phyloP scores from a whole-genome alignment of 2,797 vertebrate genomes.

The Threskiornis aethiopicus region DNA sequence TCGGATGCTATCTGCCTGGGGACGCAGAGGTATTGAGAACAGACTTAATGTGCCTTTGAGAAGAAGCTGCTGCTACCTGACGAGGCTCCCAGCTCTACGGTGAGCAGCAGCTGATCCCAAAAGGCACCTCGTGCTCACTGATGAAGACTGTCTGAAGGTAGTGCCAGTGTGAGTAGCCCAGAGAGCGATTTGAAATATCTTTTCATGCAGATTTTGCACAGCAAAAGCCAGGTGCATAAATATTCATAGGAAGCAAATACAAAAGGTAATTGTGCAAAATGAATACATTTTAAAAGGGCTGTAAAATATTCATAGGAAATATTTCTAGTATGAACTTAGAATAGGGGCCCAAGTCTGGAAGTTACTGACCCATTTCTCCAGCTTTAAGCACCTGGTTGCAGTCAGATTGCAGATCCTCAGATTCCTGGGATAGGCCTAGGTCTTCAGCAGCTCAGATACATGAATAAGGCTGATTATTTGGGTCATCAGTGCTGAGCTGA shows the following conservation, averaged over 20 bases:
- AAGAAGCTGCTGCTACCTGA: background rate
- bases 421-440: background rate
- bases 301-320: background rate
- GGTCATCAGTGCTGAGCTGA: background rate
- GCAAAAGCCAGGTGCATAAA: background rate
- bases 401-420: background rate
- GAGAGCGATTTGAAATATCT: background rate
- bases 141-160: background rate
- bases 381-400: background rate
- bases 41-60: background rate
- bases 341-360: background rate
- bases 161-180: background rate
- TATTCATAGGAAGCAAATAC: background rate
- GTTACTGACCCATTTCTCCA: background rate
- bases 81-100: background rate
- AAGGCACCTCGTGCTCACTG: background rate
- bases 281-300: background rate
- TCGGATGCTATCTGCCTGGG: background rate
- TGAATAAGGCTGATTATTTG: background rate
- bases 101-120: background rate
- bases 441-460: background rate
- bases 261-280: background rate
- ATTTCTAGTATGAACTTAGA: background rate
- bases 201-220: background rate
- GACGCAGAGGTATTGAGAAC: fast-evolving